Evolutionary conservation across 2,888 invertebrate genomes (phyloP).

Genomic region (Melanostoma mellinum): DNA sequence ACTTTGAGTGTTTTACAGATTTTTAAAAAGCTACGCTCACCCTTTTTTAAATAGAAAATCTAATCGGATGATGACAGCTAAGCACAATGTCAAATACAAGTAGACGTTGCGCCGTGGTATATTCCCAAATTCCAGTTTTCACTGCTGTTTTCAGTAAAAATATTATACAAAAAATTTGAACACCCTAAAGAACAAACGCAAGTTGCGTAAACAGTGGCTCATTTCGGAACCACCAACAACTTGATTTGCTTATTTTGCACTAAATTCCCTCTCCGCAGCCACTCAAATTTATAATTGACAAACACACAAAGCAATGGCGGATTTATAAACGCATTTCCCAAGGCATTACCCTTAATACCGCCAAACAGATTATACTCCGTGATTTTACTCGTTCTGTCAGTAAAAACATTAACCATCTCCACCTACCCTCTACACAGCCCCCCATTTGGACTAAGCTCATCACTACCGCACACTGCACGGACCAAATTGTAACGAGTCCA

Average conservation of each 20-base stretch:
- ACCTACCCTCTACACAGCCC: neutral
- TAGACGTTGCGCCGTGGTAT: too few species aligned
- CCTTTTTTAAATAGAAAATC: too few species aligned
- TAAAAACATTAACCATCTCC: constrained; percentile 12
- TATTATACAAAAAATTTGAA: too few species aligned
- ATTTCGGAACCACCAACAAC: neutral
- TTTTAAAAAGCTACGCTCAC: too few species aligned
- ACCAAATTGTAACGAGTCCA: constrained; percentile 62
- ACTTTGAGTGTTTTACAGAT: too few species aligned
- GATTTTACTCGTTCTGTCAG: constrained; percentile 56
- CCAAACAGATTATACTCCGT: constrained; percentile 44
- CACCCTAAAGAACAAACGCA: too few species aligned
- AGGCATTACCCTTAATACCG: constrained; percentile 56
- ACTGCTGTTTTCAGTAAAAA: too few species aligned
- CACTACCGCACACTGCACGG: neutral
- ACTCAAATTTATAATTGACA: constrained; percentile 53
- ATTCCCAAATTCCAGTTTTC: too few species aligned
- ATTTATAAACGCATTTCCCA: constrained; percentile 54
- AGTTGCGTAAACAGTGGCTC: too few species aligned
- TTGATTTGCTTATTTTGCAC: constrained; percentile 2
- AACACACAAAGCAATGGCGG: constrained; percentile 35
- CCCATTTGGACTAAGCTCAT: constrained; percentile 30
- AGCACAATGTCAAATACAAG: too few species aligned
- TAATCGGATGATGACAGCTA: too few species aligned
- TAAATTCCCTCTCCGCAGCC: neutral